A percentile compares a stretch with the other conserved stretches of the same genome.
Evolutionary conservation across 2,888 invertebrate species (phyloP).

Genomic region (Oscheius myriophilus): DNA sequence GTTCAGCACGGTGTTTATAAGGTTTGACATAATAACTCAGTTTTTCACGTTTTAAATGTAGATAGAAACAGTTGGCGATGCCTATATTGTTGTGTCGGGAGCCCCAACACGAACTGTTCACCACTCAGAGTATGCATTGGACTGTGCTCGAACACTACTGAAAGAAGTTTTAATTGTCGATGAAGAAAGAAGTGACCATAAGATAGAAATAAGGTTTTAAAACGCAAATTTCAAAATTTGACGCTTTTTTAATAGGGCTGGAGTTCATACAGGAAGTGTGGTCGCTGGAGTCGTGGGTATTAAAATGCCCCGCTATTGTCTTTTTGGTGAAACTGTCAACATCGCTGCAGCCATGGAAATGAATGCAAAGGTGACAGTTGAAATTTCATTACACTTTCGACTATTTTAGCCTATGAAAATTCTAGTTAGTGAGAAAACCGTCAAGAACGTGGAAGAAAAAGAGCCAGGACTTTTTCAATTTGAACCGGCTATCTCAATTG

Average conservation of each 20-base stretch:
- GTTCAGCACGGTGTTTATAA: constrained; percentile 93
- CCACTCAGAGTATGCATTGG: constrained; percentile 81
- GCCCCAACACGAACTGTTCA: constrained; percentile 88
- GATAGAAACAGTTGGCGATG: constrained; percentile 97
- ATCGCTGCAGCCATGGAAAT: constrained; percentile 89
- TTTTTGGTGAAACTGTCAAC: constrained; percentile 81
- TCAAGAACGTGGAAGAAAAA: constrained; percentile 74
- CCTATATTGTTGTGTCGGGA: constrained; percentile 96
- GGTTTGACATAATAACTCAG: constrained; percentile 74
- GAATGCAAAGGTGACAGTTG: constrained; percentile 33
- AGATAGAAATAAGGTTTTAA: constrained; percentile 19
- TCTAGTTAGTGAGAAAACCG: constrained; percentile 87
- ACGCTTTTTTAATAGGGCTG: constrained; percentile 71
- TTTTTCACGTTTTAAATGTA: constrained; percentile 69
- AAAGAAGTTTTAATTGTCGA: constrained; percentile 18
- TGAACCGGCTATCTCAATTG: constrained; percentile 26
- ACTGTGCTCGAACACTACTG: constrained; percentile 61
- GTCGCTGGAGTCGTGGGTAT: constrained; percentile 92
- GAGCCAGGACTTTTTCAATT: constrained; percentile 44
- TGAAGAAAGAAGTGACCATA: constrained; percentile 12
- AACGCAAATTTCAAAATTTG: neutral
- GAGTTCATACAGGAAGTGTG: constrained; percentile 89
- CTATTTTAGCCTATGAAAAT: constrained; percentile 90
- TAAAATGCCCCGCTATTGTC: constrained; percentile 87
- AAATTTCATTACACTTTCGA: too few species aligned